Evolutionary conservation across 2,113 vertebrate genomes (phyloP), one percentile per base, ranked within the genome.

Genomic region (Perognathus longimembris): DNA sequence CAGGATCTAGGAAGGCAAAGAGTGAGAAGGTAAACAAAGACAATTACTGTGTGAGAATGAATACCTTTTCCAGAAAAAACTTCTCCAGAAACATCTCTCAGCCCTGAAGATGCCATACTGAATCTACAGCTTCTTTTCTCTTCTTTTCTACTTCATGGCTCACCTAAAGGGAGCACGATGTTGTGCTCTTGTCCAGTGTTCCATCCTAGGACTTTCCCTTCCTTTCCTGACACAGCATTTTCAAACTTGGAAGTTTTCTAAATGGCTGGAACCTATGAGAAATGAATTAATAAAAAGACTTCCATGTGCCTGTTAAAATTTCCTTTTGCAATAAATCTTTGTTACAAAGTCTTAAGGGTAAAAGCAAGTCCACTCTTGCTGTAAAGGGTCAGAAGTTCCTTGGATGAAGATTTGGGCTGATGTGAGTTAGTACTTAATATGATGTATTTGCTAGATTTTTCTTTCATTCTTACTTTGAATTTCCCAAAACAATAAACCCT

Each of bases 401-500:
- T 90, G 67, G 17, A 21, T 89, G 63, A 21, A 1, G 8, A 54
- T 45, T 70, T 69, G 17, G 7, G 1, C 10, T 20, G 8, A 0
- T 36, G 6, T 81, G 30, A 80, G 40, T 38, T 59, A 85, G 3
- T 12, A 4, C 17, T 18, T 21, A 73, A 15, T 54, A 54, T 54
- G 71, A 71, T 70, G 20, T 21, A 7, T 6, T 67, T 3, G 2
- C 10, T 73, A 79, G 28, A 20, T 38, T 82, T 54, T 80, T 32
- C 34, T 40, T 38, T 92, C 63, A 54, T 26, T n/a, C 76, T 85
- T 78, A 74, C 18, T 71, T 77, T 36, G 5, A 69, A 78, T n/a
- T 85, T 88, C 36, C 17, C 75, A 40, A 82, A 88, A 20, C 17
- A 59, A 75, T 34, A 76, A 57, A 9, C 6, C 38, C 34, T 22